These are phyloP conservation scores for Xiphorhynchus elegans DNA, from an alignment of 2,113 vertebrate species.

Conservation along the genomic window DNA sequence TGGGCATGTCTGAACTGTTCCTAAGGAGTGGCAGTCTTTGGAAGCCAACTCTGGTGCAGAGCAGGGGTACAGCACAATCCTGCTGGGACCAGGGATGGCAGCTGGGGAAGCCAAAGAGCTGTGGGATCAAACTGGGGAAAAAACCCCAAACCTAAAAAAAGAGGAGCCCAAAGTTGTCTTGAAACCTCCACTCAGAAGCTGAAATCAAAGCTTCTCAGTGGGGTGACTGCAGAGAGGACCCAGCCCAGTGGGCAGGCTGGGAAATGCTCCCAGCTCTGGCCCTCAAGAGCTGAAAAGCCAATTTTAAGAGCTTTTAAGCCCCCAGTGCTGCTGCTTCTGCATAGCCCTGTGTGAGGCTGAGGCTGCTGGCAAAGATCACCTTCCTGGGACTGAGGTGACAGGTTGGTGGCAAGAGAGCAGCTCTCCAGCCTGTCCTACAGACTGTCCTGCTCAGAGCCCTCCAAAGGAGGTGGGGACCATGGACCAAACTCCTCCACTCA, in stretches of 20 bases:
- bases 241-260: neutral
- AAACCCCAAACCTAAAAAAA: neutral
- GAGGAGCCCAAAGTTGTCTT: neutral
- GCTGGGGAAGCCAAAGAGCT: neutral
- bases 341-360: neutral
- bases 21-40: neutral
- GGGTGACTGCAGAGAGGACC: neutral
- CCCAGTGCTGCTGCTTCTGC: neutral
- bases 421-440: neutral
- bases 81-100: neutral
- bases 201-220: accelerated
- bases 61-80: neutral
- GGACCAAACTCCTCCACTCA: neutral
- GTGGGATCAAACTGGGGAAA: neutral
- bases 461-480: neutral
- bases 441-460: neutral
- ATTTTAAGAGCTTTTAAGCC: neutral
- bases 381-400: neutral
- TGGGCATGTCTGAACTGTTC: neutral
- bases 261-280: neutral
- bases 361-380: neutral
- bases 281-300: neutral
- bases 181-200: neutral
- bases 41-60: neutral
- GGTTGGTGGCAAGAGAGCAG: neutral